Percentiles rank a stretch among this genome's conserved stretches.
phyloP scores from a whole-genome alignment of 2,797 vertebrate species.

The Ctenopoma kingsleyae region DNA sequence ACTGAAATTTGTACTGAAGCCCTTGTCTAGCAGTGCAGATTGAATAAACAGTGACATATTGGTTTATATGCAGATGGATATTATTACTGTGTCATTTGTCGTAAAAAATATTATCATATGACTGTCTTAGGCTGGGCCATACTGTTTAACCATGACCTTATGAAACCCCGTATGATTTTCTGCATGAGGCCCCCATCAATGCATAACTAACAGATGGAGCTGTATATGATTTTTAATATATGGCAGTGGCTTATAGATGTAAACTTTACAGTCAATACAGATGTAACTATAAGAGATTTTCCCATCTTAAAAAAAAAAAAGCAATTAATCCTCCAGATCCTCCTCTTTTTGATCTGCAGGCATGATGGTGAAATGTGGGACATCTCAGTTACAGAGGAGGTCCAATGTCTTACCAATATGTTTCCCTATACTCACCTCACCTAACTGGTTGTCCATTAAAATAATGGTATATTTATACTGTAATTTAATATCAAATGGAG shows the following conservation, averaged over 20 bases:
- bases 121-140: conserved; percentile 32
- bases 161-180: conserved; percentile 31
- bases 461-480: background rate
- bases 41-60: conserved; percentile 4
- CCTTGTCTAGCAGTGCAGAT: conserved; percentile 13
- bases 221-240: conserved; percentile 33
- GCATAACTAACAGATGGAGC: conserved; percentile 36
- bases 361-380: conserved; percentile 31
- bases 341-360: conserved; percentile 29
- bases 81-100: conserved; percentile 15
- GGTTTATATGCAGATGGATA: conserved; percentile 1
- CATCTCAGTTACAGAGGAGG: conserved; percentile 10
- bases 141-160: conserved; percentile 39
- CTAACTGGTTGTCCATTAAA: background rate
- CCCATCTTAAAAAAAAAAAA: conserved; percentile 23
- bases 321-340: conserved; percentile 34
- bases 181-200: conserved; percentile 36
- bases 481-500: conserved; percentile 2
- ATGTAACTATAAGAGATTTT: conserved; percentile 29
- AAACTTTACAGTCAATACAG: conserved; percentile 18
- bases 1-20: conserved; percentile 24
- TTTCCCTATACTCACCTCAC: background rate
- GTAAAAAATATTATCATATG: conserved; percentile 26
- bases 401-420: background rate
- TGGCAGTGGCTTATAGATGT: conserved; percentile 32